Conservation (phyloP, 2,888 invertebrate genomes). For the Clostera curtula region DNA sequence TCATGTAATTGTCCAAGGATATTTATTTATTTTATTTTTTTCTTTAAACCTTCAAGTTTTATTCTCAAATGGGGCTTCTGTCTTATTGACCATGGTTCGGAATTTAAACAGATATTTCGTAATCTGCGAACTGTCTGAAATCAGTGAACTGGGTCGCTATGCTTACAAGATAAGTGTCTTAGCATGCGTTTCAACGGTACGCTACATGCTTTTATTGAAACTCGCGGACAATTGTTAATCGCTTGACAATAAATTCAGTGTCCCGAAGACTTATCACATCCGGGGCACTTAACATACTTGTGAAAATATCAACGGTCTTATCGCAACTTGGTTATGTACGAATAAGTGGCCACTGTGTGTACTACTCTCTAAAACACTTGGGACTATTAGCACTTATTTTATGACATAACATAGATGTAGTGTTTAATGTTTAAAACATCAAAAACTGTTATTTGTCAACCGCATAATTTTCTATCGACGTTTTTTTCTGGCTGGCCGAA, state of each 20-base stretch:
- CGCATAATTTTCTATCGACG: constrained; percentile 30
- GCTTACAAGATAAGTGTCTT: constrained; percentile 13
- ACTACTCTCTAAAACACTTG: constrained; percentile 49
- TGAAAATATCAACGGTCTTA: constrained; percentile 31
- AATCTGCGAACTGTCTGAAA: too few species aligned
- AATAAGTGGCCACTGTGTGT: constrained; percentile 21
- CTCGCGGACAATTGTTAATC: constrained; percentile 24
- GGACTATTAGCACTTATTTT: constrained; percentile 40
- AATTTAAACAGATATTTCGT: constrained; percentile 8
- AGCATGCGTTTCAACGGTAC: constrained; percentile 10
- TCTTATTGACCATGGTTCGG: constrained; percentile 11
- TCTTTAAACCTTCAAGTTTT: too few species aligned
- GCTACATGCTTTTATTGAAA: constrained; percentile 13
- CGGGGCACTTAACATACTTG: constrained; percentile 42
- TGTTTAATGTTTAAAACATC: too few species aligned
- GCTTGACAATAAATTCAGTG: constrained; percentile 27
- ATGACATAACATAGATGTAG: constrained; percentile 61
- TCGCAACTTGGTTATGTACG: constrained; percentile 19
- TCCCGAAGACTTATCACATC: constrained; percentile 25
- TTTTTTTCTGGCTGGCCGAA: too few species aligned
- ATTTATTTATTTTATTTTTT: too few species aligned
- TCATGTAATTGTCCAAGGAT: too few species aligned
- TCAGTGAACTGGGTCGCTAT: constrained; percentile 19
- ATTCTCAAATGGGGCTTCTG: too few species aligned
- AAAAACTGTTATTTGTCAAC: constrained; percentile 28